Conservation (phyloP, 2,113 vertebrate species). For the Carassius carassius region DNA sequence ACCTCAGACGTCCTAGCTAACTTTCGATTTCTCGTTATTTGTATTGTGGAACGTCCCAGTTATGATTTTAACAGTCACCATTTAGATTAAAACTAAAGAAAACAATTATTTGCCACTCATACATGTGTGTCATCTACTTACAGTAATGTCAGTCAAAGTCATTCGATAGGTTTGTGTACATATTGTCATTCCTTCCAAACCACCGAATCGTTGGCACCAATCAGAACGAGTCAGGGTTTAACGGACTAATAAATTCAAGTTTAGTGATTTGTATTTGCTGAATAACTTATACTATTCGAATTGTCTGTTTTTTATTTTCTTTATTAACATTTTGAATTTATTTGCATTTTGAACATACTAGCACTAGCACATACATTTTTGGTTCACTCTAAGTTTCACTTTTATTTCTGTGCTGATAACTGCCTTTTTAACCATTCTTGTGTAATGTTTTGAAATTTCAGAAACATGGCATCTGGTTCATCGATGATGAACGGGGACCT, state of each 20-base stretch:
- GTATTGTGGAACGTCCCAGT: background rate
- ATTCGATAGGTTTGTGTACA: background rate
- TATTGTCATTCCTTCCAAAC: background rate
- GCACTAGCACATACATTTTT: background rate
- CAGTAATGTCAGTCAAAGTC: background rate
- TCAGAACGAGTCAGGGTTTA: background rate
- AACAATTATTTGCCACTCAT: background rate
- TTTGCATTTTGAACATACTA: background rate
- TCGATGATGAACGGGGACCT: slow-evolving; percentile 69
- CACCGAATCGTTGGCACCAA: background rate
- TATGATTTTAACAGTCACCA: background rate
- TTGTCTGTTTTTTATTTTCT: background rate
- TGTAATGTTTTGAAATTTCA: background rate
- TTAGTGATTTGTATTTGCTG: background rate
- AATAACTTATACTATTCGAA: background rate
- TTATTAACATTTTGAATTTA: no score
- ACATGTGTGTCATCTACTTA: background rate
- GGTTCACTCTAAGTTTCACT: background rate
- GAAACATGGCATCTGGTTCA: slow-evolving; percentile 71
- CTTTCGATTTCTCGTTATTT: background rate
- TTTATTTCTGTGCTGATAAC: background rate
- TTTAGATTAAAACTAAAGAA: background rate
- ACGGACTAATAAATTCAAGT: background rate
- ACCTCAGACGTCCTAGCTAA: background rate
- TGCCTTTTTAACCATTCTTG: background rate